Evolutionary conservation across 2,797 vertebrate genomes (phyloP), one percentile per base, ranked within the genome.

Genomic region (Sciurus vulgaris): DNA sequence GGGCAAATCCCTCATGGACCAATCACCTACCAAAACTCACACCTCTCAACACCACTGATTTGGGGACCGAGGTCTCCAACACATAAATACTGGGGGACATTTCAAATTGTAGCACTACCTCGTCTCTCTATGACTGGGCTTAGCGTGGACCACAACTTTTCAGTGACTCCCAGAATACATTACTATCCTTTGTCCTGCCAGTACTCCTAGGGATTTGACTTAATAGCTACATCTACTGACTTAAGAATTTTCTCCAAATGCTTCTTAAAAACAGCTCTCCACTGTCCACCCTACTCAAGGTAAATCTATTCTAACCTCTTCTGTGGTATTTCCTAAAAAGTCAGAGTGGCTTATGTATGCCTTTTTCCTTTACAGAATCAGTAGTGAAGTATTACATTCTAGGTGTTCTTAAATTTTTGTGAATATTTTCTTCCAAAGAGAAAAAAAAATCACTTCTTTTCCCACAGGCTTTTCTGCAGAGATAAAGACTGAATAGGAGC

Each of bases 301-400:
- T 77, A 56, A 89, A 79, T 93, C 63, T 69, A 15, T 14, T 74
- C 24, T n/a, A 83, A 38, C 30, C 41, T 30, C 38, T 73, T 63
- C 89, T 74, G 49, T 56, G 9, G 28, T 82, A 33, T 93, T 91
- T 88, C 51, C 38, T 38, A n/a, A 61, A 93, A 91, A 88, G 72
- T 51, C 33, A 86, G 20, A 28, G 70, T 51, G 38, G 73, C 74
- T 74, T 61, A 35, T 61, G 67, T 86, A 65, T 65, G 28, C 4
- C 28, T 0, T 87, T 88, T 74, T 69, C 69, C 69, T 69, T 92
- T 77, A 88, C 41, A 90, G 63, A 91, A 85, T 94, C 65, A 59
- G 18, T 17, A 94, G 20, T 56, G 13, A 79, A 65, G 44, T 63
- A 47, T 83, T 82, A 73, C 56, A 47, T 79, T 83, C 63, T 69